These are phyloP conservation scores for Apis dorsata DNA, from an alignment of 1,140 invertebrate species.

Conservation along the genomic window DNA sequence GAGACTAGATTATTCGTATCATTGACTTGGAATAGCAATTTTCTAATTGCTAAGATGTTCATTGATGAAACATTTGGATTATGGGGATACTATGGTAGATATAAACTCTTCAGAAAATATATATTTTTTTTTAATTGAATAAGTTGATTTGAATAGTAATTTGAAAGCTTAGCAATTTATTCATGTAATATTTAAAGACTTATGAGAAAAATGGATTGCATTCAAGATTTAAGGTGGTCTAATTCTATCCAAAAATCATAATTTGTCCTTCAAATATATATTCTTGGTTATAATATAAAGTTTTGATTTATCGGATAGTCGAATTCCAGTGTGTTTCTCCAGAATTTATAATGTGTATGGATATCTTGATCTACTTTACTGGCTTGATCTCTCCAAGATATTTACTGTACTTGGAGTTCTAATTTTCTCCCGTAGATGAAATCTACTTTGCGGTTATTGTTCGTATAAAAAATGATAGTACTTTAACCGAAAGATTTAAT, in stretches of 20 bases:
- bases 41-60: too few relatives aligned
- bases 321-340: neutral
- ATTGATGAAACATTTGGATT: too few relatives aligned
- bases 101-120: too few relatives aligned
- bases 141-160: neutral
- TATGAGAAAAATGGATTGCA: neutral
- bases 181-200: neutral
- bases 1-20: too few relatives aligned
- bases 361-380: constrained; percentile 9
- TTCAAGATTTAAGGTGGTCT: neutral
- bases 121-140: too few relatives aligned
- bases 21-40: too few relatives aligned
- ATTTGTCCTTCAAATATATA: neutral
- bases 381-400: neutral
- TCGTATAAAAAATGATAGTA: neutral
- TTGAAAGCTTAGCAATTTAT: neutral
- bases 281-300: neutral
- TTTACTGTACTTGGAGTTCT: neutral
- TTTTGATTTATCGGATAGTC: neutral
- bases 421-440: neutral
- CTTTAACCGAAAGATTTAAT: neutral
- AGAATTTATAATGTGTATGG: neutral
- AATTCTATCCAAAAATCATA: neutral
- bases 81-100: too few relatives aligned
- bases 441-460: neutral